A percentile compares a stretch with the other conserved stretches of the same genome.
Conservation (phyloP, 2,797 vertebrate genomes). For the Petrocephalus schoutedeni region DNA sequence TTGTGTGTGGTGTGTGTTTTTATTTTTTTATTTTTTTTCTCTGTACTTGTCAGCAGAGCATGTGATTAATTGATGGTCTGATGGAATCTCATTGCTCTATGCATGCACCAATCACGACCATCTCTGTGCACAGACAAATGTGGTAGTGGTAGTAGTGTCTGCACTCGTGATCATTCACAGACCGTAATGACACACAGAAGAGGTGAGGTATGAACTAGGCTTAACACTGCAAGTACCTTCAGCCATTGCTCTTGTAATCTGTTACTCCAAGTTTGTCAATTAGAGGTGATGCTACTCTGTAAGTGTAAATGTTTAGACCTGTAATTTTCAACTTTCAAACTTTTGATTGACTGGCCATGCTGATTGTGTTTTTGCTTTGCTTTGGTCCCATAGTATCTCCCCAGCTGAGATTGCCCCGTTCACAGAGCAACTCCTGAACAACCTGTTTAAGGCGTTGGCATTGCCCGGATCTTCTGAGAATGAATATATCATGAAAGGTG, state of each 20-base stretch:
- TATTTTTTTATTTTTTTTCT: neutral
- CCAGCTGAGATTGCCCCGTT: slow-evolving; percentile 83
- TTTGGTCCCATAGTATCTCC: slow-evolving; percentile 68
- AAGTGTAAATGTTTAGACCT: neutral
- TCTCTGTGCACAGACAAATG: neutral
- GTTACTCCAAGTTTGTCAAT: neutral
- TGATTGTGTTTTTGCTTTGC: neutral
- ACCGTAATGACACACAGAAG: neutral
- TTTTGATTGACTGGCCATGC: neutral
- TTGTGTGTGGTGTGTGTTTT: neutral
- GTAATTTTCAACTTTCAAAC: neutral
- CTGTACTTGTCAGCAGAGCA: neutral
- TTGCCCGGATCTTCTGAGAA: slow-evolving; percentile 94
- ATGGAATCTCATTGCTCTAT: neutral
- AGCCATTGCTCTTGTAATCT: neutral
- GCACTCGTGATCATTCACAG: neutral
- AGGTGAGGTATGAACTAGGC: neutral
- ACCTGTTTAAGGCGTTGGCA: slow-evolving; percentile 89
- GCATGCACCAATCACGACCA: neutral
- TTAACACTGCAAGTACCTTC: neutral
- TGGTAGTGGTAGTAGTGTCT: neutral
- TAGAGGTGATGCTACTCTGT: neutral
- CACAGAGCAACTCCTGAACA: slow-evolving; percentile 86
- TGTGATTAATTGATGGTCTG: neutral
- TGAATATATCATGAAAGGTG: slow-evolving; percentile 99